These are phyloP conservation scores for Puma concolor DNA, from an alignment of 2,113 vertebrate species.

Conservation along the genomic window DNA sequence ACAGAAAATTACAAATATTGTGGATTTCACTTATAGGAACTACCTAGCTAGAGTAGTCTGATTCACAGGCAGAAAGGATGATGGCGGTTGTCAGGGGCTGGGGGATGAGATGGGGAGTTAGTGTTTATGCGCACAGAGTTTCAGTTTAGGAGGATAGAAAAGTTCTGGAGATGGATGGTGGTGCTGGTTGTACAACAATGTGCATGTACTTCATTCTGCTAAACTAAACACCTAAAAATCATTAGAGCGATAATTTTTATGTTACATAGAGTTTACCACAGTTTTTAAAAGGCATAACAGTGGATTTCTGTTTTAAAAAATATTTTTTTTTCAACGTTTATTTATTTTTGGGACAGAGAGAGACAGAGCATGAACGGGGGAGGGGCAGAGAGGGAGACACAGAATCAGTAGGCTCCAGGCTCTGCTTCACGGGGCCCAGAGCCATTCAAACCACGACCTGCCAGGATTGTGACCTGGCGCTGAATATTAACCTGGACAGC, in stretches of 20 bases:
- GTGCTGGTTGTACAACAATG: background rate
- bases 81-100: background rate
- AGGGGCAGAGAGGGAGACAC: no score
- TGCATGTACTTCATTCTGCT: background rate
- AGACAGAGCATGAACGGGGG: no score
- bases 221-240: background rate
- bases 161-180: background rate
- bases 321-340: no score
- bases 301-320: background rate
- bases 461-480: no score
- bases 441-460: no score
- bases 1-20: background rate
- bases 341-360: no score
- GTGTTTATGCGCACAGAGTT: background rate
- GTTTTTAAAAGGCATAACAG: background rate
- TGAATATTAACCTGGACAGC: no score
- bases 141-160: background rate
- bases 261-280: background rate
- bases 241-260: background rate
- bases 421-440: no score
- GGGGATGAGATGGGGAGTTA: no score
- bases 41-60: background rate
- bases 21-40: background rate
- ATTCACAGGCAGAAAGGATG: background rate
- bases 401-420: no score